A percentile compares a stretch with the other conserved stretches of the same genome.
Conservation (phyloP, 2,113 vertebrate genomes). For the Numenius arquata region DNA sequence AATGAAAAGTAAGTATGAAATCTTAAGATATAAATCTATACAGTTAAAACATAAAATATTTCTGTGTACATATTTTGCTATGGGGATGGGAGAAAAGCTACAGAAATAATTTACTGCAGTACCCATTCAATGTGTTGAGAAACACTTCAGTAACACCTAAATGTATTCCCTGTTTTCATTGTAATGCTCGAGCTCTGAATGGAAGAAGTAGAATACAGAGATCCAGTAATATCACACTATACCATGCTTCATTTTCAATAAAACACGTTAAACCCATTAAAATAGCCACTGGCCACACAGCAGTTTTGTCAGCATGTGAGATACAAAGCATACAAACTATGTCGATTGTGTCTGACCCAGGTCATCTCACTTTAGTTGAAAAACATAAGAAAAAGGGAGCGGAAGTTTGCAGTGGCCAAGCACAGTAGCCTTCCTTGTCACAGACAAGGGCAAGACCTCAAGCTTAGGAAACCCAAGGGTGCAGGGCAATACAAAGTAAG, state of each 20-base stretch:
- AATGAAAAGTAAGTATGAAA: neutral
- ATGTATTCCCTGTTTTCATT: neutral
- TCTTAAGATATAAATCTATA: neutral
- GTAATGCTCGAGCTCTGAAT: neutral
- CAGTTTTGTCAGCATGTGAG: neutral
- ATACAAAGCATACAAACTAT: too few relatives aligned
- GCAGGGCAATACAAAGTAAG: neutral
- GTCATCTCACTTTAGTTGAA: too few relatives aligned
- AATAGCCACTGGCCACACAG: neutral
- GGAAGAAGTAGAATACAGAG: neutral
- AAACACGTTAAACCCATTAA: neutral
- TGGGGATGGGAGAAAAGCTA: neutral
- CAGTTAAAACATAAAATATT: neutral
- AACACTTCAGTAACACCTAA: neutral
- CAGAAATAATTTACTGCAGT: neutral
- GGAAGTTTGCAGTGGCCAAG: neutral
- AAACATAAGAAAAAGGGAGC: too few relatives aligned
- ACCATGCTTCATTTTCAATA: neutral
- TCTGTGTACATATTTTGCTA: neutral
- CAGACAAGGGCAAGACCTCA: neutral
- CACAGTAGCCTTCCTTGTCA: neutral
- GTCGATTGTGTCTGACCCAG: too few relatives aligned
- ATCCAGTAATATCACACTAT: neutral
- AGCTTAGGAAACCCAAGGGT: neutral
- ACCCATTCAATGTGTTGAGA: neutral